Conservation (phyloP, 2,797 vertebrate genomes). For the Geotrypetes seraphini region DNA sequence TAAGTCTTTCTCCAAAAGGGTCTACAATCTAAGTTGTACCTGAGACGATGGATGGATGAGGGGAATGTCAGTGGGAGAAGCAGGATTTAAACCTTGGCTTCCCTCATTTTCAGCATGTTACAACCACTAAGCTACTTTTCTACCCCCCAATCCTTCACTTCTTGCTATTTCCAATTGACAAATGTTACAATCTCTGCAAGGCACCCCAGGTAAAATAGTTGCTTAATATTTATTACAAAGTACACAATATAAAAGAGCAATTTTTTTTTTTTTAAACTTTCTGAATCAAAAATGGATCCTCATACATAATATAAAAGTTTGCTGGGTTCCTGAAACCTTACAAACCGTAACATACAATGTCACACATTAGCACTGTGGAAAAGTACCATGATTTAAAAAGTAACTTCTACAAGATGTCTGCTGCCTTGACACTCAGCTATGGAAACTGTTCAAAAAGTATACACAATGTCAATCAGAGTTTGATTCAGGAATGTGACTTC, state of each 20-base stretch:
- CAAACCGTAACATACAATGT: slow-evolving; percentile 50
- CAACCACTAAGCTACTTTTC: too few species aligned
- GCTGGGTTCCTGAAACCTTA: slow-evolving; percentile 45
- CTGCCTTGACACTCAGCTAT: slow-evolving; percentile 23
- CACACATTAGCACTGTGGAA: too few species aligned
- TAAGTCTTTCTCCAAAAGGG: too few species aligned
- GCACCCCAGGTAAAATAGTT: slow-evolving; percentile 58
- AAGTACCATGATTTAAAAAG: slow-evolving; percentile 24
- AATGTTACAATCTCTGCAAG: slow-evolving; percentile 46
- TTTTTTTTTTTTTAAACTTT: too few species aligned
- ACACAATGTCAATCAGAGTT: slow-evolving; percentile 10
- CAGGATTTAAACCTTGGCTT: too few species aligned
- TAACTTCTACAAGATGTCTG: too few species aligned
- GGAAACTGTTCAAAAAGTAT: slow-evolving; percentile 18
- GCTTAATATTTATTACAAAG: slow-evolving; percentile 34
- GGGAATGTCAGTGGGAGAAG: too few species aligned
- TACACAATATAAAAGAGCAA: slow-evolving; percentile 31
- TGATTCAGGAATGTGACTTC: not conserved
- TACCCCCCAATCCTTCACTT: too few species aligned
- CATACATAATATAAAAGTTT: slow-evolving; percentile 54
- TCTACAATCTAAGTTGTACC: too few species aligned
- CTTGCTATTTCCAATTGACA: slow-evolving; percentile 36
- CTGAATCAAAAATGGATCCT: slow-evolving; percentile 18
- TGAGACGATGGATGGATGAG: too few species aligned
- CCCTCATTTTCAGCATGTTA: too few species aligned